Base-by-base conservation (phyloP, 2,888 invertebrate genomes). In the Morinoia aosen region DNA sequence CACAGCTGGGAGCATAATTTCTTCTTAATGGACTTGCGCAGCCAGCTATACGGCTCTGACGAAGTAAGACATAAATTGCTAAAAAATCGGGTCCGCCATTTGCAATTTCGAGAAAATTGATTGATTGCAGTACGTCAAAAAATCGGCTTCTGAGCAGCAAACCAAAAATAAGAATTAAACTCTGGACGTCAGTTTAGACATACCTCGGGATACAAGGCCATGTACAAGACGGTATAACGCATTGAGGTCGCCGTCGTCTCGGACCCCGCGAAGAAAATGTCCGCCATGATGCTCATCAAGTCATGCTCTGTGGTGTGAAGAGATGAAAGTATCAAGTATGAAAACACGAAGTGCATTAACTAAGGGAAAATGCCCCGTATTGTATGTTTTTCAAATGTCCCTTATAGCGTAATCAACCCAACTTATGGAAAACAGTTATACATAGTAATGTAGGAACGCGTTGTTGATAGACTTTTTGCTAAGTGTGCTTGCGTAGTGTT, bases 231-330 rank as follows among this genome's bases (percentile, higher is more conserved):
- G 76, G 33, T 33, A 33, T 76, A 76, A 33, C 76, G 76, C 76
- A 76, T 16, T 33, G 76, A 76, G 33, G 76, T 33, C 25, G 76
- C 76, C 10, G 76, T 76, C 19, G 76, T 76, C 76, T 76, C 76
- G 25, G 76, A 76, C 76, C 76, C 76, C 0, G 76, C 76, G 76
- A 76, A 76, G 76, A 76, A 76, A 76, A 76, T 76, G 25, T 76
- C 76, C 76, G 76, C 76, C 76, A 76, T 76, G 76, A 76, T 76
- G 76, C 76, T 76, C 76, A 76, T 76, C 76, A 76, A 33, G 25
- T 76, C 76, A 76, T 76, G 76, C 33, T 25, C 76, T 76, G 76
- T 76, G 33, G 76, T 33, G 33, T 33, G 33, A 76, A 76, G 8
- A 76, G 25, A 19, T 12, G 76, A 16, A 16, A 76, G 10, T 33